Evolutionary conservation across 2,888 invertebrate species (phyloP).

Genomic region (Cosmia trapezina): DNA sequence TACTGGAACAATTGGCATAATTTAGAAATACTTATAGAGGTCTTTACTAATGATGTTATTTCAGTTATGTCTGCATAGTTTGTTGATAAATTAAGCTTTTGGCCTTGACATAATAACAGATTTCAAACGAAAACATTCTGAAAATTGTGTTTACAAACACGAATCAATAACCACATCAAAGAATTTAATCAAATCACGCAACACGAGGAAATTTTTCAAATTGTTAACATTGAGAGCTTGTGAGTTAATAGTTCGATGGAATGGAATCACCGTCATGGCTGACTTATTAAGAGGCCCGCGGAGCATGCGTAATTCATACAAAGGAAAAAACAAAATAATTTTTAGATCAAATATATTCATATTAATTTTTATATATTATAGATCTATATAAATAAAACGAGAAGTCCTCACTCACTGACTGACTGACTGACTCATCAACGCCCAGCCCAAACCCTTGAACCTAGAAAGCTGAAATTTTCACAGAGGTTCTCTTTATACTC

Average conservation of each 20-base stretch:
- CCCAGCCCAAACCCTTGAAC: no score
- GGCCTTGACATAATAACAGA: conserved; percentile 48
- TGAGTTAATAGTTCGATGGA: conserved; percentile 1
- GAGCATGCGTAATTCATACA: no score
- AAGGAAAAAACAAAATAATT: no score
- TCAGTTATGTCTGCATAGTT: conserved; percentile 18
- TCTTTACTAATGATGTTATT: conserved; percentile 28
- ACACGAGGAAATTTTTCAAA: conserved; percentile 10
- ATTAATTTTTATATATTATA: no score
- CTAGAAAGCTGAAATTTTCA: no score
- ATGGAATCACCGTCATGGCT: neutral
- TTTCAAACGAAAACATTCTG: conserved; percentile 23
- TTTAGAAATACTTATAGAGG: conserved; percentile 33
- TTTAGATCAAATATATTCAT: no score
- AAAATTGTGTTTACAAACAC: conserved; percentile 22
- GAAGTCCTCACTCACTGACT: no score
- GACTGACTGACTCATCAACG: no score
- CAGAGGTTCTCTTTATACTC: no score
- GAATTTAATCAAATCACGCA: conserved; percentile 32
- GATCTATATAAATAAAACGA: no score
- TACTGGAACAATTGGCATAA: conserved; percentile 31
- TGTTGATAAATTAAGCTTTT: conserved; percentile 6
- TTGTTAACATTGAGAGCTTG: conserved; percentile 6
- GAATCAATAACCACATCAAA: conserved; percentile 44
- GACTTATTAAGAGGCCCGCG: neutral